These are phyloP conservation scores for Graptemys geographica DNA, from an alignment of 2,797 vertebrate genomes.

Conservation along the genomic window DNA sequence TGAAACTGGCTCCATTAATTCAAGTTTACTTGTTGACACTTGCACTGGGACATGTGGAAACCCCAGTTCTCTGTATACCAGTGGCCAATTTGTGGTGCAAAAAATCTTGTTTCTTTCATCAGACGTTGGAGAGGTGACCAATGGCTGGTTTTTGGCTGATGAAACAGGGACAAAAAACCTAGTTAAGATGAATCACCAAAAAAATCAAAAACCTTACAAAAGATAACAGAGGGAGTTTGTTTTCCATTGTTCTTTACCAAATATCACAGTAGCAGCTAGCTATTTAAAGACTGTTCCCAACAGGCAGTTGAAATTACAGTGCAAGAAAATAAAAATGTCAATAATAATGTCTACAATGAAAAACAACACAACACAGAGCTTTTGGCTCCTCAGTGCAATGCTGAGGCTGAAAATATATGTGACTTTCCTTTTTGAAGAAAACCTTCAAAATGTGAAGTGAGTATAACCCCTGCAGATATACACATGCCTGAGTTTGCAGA, in stretches of 20 bases:
- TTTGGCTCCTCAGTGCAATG: background rate
- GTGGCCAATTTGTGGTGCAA: background rate
- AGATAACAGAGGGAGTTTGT: background rate
- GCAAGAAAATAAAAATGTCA: background rate
- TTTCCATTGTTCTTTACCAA: background rate
- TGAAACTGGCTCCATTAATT: background rate
- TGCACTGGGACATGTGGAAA: background rate
- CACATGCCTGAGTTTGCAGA: background rate
- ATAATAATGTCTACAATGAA: background rate
- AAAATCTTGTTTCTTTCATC: background rate
- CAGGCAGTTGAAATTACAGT: background rate
- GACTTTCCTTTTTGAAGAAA: background rate
- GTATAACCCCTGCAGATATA: background rate
- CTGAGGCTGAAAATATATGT: background rate
- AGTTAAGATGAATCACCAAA: background rate
- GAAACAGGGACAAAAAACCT: background rate
- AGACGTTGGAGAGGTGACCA: background rate
- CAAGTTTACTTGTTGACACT: background rate
- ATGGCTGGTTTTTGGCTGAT: background rate
- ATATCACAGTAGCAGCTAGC: background rate
- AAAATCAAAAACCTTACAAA: background rate
- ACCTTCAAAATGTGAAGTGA: background rate
- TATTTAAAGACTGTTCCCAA: background rate
- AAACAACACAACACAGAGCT: background rate
- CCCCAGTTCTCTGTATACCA: background rate